Conservation (phyloP, 2,888 invertebrate species). For the Platerodrilus igneus region DNA sequence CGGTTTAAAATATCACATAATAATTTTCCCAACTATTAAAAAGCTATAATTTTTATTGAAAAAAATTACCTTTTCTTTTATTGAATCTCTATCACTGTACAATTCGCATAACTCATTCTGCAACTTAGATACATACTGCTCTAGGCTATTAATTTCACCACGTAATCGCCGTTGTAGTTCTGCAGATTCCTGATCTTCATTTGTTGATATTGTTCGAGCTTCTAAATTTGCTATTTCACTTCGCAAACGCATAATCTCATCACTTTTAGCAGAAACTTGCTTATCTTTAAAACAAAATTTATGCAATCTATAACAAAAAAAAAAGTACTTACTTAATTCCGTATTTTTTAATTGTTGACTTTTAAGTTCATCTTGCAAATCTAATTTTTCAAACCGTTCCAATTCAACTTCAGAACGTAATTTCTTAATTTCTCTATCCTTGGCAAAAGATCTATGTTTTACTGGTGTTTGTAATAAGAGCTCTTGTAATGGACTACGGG, state of each 20-base stretch:
- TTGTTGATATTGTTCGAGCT: slow-evolving; percentile 37
- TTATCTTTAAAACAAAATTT: slow-evolving; percentile 30
- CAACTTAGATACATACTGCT: slow-evolving; percentile 51
- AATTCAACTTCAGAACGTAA: slow-evolving; percentile 57
- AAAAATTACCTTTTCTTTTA: slow-evolving; percentile 44
- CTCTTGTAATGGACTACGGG: slow-evolving; percentile 37
- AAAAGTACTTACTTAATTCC: slow-evolving; percentile 49
- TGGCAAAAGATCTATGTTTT: slow-evolving; percentile 36
- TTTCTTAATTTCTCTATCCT: slow-evolving; percentile 49
- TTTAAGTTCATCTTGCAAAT: slow-evolving; percentile 57
- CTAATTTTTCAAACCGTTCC: slow-evolving; percentile 59
- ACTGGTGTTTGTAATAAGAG: slow-evolving; percentile 39
- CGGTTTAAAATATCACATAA: no score
- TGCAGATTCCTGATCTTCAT: slow-evolving; percentile 34
- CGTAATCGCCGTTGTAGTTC: slow-evolving; percentile 40
- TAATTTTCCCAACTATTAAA: not conserved
- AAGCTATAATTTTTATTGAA: not conserved
- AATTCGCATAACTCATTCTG: slow-evolving; percentile 53
- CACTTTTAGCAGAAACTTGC: slow-evolving; percentile 44
- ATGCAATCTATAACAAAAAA: not conserved
- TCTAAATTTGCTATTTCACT: slow-evolving; percentile 39
- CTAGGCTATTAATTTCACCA: slow-evolving; percentile 53
- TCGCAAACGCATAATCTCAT: slow-evolving; percentile 44
- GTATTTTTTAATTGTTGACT: slow-evolving; percentile 52
- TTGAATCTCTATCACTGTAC: slow-evolving; percentile 51